A percentile compares a stretch with the other conserved stretches of the same genome.
These are phyloP conservation scores for Acrobasis suavella DNA, from an alignment of 2,888 invertebrate genomes.

Conservation along the genomic window DNA sequence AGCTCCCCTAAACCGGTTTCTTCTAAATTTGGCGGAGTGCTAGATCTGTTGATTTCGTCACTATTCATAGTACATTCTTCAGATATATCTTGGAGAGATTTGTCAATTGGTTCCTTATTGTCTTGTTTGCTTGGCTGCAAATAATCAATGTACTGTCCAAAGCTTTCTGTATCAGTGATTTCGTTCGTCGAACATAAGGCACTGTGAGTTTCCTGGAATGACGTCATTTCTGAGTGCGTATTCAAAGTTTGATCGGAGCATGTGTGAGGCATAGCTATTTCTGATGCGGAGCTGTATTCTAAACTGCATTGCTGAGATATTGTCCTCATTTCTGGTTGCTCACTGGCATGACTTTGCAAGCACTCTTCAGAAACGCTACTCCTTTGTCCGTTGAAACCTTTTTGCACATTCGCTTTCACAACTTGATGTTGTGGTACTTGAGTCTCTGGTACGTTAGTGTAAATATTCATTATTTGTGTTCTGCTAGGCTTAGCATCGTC, in stretches of 20 bases:
- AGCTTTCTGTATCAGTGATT: constrained; percentile 78
- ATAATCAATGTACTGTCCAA: constrained; percentile 76
- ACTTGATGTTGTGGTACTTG: constrained; percentile 83
- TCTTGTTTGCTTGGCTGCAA: constrained; percentile 68
- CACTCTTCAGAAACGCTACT: constrained; percentile 75
- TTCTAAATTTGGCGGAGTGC: constrained; percentile 57
- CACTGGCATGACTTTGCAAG: constrained; percentile 65
- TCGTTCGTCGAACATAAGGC: constrained; percentile 77
- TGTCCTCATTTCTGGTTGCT: constrained; percentile 82
- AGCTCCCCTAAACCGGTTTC: constrained; percentile 51
- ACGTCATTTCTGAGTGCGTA: constrained; percentile 76
- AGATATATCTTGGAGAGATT: constrained; percentile 73
- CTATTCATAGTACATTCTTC: constrained; percentile 76
- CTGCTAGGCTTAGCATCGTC: constrained; percentile 60
- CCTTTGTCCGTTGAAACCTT: constrained; percentile 60
- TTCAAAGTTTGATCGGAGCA: constrained; percentile 78
- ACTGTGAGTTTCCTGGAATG: constrained; percentile 74
- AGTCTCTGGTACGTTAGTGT: constrained; percentile 85
- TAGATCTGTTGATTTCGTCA: constrained; percentile 64
- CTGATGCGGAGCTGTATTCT: constrained; percentile 85
- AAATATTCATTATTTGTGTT: constrained; percentile 81
- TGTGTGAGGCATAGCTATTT: constrained; percentile 77
- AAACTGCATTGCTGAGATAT: constrained; percentile 88
- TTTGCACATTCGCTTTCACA: constrained; percentile 61
- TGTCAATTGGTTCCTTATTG: constrained; percentile 61